These are phyloP conservation scores for Austrolebias charrua DNA, from an alignment of 2,797 vertebrate genomes.

Conservation along the genomic window DNA sequence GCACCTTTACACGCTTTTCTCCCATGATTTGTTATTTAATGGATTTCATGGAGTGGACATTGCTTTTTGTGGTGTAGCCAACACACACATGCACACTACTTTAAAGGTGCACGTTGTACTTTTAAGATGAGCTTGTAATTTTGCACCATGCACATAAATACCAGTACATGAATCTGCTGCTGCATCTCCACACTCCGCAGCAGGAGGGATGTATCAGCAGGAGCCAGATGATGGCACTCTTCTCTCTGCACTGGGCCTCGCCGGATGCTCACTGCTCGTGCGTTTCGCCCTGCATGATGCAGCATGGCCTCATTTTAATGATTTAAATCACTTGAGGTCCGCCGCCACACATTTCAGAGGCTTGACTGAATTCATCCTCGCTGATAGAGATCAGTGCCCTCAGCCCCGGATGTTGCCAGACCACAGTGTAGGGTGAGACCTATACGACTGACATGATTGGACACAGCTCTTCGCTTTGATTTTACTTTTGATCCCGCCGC, in stretches of 20 bases:
- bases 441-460: slow-evolving; percentile 72
- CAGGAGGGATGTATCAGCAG: slow-evolving; percentile 55
- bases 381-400: slow-evolving; percentile 76
- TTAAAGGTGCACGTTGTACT: background rate
- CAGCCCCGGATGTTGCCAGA: slow-evolving; percentile 68
- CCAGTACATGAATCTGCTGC: slow-evolving; percentile 34
- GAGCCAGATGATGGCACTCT: slow-evolving; percentile 79
- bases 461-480: slow-evolving; percentile 71
- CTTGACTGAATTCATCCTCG: slow-evolving; percentile 76
- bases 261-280: slow-evolving; percentile 47
- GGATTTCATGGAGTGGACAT: slow-evolving; percentile 25
- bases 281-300: slow-evolving; percentile 64
- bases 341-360: slow-evolving; percentile 69
- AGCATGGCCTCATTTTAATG: slow-evolving; percentile 75
- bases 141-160: slow-evolving; percentile 20
- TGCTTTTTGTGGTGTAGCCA: background rate
- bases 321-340: slow-evolving; percentile 77
- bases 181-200: slow-evolving; percentile 49
- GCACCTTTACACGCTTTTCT: slow-evolving; percentile 8
- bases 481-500: slow-evolving; percentile 73
- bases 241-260: slow-evolving; percentile 67
- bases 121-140: slow-evolving; percentile 13
- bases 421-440: slow-evolving; percentile 71
- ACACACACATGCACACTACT: background rate
- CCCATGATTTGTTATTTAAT: slow-evolving; percentile 42